A percentile compares a stretch with the other conserved stretches of the same genome.
These are phyloP conservation scores for Periparus ater DNA, from an alignment of 2,797 vertebrate species.

Conservation along the genomic window DNA sequence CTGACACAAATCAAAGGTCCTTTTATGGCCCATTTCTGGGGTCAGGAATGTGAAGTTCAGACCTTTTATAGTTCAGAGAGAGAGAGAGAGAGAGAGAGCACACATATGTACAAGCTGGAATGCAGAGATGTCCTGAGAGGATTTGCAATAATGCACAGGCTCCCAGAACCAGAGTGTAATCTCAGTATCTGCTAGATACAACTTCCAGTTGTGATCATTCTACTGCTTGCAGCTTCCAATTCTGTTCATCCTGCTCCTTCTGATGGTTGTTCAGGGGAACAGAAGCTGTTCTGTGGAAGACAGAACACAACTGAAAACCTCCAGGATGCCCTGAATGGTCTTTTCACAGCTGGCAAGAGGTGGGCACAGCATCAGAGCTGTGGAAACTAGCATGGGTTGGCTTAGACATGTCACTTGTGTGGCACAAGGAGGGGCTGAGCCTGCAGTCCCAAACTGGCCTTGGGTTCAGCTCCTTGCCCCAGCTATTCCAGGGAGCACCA, in stretches of 20 bases:
- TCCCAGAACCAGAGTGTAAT: neutral
- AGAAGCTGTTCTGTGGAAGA: neutral
- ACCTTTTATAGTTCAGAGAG: neutral
- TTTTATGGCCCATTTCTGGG: neutral
- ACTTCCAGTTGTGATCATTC: neutral
- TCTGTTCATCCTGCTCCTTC: neutral
- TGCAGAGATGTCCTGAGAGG: rapidly evolving
- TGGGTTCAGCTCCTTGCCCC: neutral
- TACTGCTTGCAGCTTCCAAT: neutral
- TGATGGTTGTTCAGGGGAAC: neutral
- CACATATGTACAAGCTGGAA: rapidly evolving
- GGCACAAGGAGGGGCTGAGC: neutral
- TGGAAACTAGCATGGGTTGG: neutral
- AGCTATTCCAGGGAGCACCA: neutral
- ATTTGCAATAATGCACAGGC: neutral
- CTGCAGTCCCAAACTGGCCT: neutral
- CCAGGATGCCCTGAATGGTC: neutral
- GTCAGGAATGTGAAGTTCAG: neutral
- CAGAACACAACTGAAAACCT: neutral
- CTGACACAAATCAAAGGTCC: neutral
- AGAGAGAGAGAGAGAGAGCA: neutral
- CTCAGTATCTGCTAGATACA: neutral
- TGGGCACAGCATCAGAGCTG: neutral
- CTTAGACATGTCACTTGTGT: neutral
- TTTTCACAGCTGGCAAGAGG: neutral